Percentiles rank a stretch among this genome's conserved stretches.
Conservation (phyloP, 2,113 vertebrate species). For the Oreotragus oreotragus region DNA sequence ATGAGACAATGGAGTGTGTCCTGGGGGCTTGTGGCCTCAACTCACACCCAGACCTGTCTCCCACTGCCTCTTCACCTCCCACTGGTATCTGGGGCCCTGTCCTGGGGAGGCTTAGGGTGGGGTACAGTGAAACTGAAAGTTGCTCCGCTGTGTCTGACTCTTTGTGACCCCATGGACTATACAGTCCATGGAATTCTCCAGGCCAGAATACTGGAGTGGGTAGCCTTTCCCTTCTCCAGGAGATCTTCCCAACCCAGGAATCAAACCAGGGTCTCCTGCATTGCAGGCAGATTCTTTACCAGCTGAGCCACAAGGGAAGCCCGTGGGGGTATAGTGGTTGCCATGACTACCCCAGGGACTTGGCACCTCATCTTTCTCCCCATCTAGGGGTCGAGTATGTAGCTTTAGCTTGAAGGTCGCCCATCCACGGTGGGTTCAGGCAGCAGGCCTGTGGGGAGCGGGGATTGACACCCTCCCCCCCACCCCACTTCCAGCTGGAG, state of each 20-base stretch:
- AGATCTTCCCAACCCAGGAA: neutral
- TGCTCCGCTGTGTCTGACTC: rapidly evolving
- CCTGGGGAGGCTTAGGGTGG: neutral
- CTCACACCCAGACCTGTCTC: neutral
- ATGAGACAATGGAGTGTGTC: neutral
- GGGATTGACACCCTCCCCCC: rapidly evolving
- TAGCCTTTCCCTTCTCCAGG: neutral
- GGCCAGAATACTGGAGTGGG: neutral
- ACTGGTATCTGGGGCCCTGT: neutral
- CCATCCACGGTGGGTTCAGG: neutral
- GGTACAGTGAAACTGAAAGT: neutral
- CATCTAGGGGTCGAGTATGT: rapidly evolving
- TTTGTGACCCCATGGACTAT: neutral
- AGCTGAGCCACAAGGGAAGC: neutral
- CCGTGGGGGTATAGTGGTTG: rapidly evolving
- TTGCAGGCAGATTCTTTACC: neutral
- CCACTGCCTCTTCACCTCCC: neutral
- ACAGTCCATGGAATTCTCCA: neutral
- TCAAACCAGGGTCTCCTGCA: rapidly evolving
- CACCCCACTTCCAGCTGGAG: neutral
- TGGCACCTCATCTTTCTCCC: neutral
- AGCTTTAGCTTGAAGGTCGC: neutral
- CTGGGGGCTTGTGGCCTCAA: neutral
- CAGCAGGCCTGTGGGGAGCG: neutral
- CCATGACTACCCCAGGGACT: neutral